These are phyloP conservation scores for Pempheris klunzingeri DNA, from an alignment of 2,797 vertebrate species.

Conservation along the genomic window DNA sequence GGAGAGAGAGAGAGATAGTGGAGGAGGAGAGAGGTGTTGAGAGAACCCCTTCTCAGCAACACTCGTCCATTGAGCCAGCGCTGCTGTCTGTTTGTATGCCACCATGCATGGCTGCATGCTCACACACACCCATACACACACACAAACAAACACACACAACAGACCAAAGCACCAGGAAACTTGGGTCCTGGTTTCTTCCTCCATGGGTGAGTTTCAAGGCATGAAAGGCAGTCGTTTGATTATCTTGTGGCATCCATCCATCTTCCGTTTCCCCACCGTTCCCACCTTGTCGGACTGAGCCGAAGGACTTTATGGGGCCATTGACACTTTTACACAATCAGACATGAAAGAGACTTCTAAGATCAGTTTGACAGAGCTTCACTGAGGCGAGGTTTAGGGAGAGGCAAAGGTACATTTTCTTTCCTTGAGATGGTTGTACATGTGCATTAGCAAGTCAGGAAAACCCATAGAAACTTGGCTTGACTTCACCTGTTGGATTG, in stretches of 20 bases:
- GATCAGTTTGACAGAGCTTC: not conserved
- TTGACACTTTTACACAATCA: not conserved
- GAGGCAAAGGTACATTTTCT: not conserved
- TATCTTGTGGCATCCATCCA: slow-evolving; percentile 43
- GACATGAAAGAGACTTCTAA: slow-evolving; percentile 11
- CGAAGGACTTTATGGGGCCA: slow-evolving; percentile 3
- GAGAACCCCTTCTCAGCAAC: slow-evolving; percentile 66
- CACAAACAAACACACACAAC: slow-evolving; percentile 49
- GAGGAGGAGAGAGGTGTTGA: slow-evolving; percentile 68
- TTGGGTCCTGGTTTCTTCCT: slow-evolving; percentile 42
- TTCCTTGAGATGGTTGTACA: not conserved
- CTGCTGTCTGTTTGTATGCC: slow-evolving; percentile 67
- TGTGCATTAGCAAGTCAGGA: not conserved
- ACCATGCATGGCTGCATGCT: slow-evolving; percentile 55
- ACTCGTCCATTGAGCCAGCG: slow-evolving; percentile 61
- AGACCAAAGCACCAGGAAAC: slow-evolving; percentile 30
- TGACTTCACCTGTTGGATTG: not conserved
- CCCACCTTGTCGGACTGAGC: not conserved
- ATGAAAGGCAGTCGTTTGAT: slow-evolving; percentile 47
- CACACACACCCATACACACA: slow-evolving; percentile 41
- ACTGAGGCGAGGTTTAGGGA: not conserved
- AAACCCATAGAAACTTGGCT: not conserved
- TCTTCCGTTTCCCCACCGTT: slow-evolving; percentile 23
- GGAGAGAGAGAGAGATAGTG: slow-evolving; percentile 39
- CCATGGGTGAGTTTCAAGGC: slow-evolving; percentile 48